Evolutionary conservation across 2,797 vertebrate genomes (phyloP).

Genomic region (Neostethus bicornis): DNA sequence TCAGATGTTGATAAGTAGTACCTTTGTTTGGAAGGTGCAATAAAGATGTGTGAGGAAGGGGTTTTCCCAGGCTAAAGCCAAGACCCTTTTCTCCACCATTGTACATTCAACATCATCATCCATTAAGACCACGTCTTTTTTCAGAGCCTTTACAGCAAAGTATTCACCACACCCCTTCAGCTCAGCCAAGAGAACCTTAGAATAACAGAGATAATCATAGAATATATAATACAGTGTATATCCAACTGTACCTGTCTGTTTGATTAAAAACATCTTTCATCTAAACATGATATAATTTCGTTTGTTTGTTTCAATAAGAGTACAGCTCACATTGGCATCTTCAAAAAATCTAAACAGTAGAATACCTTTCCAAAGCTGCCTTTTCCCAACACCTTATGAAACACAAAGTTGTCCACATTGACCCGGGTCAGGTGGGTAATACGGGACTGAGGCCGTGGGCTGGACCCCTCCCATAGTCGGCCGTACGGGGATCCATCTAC

Average conservation of each 20-base stretch:
- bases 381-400: slow-evolving; percentile 97
- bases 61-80: slow-evolving; percentile 94
- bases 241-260: slow-evolving; percentile 2
- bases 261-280: no score
- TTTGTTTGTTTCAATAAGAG: not conserved
- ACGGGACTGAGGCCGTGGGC: slow-evolving; percentile 68
- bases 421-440: slow-evolving; percentile 81
- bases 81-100: slow-evolving; percentile 97
- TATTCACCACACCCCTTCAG: slow-evolving; percentile 89
- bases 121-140: slow-evolving; percentile 97
- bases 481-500: slow-evolving; percentile 84
- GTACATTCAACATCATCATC: slow-evolving; percentile 98
- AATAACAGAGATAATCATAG: not conserved
- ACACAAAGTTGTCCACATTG: slow-evolving; percentile 88
- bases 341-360: not conserved
- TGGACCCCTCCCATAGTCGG: slow-evolving; percentile 87
- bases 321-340: slow-evolving; percentile 3
- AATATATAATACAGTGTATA: no score
- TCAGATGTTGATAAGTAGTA: slow-evolving; percentile 46
- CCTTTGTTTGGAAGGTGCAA: slow-evolving; percentile 97
- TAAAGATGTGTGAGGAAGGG: slow-evolving; percentile 97
- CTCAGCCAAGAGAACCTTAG: slow-evolving; percentile 93
- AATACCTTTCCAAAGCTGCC: slow-evolving; percentile 98
- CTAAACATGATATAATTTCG: not conserved
- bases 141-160: slow-evolving; percentile 95